phyloP scores from a whole-genome alignment of 2,113 vertebrate genomes.

The Atractosteus spatula region DNA sequence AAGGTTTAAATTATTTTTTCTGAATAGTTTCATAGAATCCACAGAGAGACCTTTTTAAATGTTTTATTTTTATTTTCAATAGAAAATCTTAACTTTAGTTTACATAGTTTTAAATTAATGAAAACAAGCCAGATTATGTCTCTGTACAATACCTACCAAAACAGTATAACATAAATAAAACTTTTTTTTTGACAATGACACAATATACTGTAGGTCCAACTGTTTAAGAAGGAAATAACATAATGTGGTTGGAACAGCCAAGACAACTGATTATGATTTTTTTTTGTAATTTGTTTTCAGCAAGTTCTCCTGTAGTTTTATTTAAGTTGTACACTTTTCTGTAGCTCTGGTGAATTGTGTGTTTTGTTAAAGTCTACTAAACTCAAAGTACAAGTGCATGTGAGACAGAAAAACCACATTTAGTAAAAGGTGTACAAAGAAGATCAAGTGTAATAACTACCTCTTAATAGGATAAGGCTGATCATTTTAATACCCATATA shows the following conservation, averaged over 20 bases:
- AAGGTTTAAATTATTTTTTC: no score
- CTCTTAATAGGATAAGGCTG: not conserved
- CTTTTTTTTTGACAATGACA: not conserved
- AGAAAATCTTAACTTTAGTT: no score
- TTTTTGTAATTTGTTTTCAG: not conserved
- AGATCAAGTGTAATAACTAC: not conserved
- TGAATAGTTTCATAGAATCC: no score
- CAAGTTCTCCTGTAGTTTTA: not conserved
- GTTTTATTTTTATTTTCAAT: no score
- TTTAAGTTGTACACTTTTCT: not conserved
- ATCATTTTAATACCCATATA: not conserved
- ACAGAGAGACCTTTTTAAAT: no score
- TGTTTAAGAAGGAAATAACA: not conserved
- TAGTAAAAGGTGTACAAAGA: not conserved
- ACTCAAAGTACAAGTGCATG: not conserved
- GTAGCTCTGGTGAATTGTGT: not conserved
- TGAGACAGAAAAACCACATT: not conserved
- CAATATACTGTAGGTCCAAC: not conserved
- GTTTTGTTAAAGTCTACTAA: not conserved
- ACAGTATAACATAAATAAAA: no score
- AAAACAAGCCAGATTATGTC: no score
- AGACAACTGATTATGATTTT: not conserved
- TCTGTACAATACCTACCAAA: no score
- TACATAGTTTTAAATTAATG: no score
- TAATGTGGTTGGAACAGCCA: conserved; percentile 1